Evolutionary conservation across 2,113 vertebrate species (phyloP).

Genomic region (Serilophus lunatus): DNA sequence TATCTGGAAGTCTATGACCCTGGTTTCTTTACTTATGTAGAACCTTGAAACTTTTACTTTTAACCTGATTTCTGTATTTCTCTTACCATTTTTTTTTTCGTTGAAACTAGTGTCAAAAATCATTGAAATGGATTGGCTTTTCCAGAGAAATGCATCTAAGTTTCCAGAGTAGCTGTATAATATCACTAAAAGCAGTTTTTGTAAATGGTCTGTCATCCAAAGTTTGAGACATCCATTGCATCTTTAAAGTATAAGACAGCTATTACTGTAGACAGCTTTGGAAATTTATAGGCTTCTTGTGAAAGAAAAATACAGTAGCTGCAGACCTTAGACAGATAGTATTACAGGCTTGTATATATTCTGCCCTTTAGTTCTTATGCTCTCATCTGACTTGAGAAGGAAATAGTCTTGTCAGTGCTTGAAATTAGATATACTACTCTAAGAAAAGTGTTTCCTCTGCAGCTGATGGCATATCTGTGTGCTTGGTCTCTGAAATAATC

Average conservation of each 20-base stretch:
- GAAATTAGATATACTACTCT: conserved; percentile 36
- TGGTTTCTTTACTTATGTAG: background rate
- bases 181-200: conserved; percentile 46
- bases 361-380: background rate
- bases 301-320: conserved; percentile 37
- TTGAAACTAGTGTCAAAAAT: background rate
- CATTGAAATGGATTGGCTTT: background rate
- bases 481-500: background rate
- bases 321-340: conserved; percentile 17
- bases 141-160: conserved; percentile 9
- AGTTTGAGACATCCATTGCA: conserved; percentile 21
- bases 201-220: conserved; percentile 34
- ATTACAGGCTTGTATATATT: conserved; percentile 3
- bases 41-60: background rate
- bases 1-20: background rate
- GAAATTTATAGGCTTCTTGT: conserved; percentile 34
- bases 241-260: conserved; percentile 33
- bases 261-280: conserved; percentile 34
- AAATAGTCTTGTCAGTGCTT: conserved; percentile 36
- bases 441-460: conserved; percentile 22
- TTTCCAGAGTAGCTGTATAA: conserved; percentile 18
- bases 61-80: background rate
- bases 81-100: background rate
- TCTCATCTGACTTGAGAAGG: background rate
- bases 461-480: background rate